Evolutionary conservation across 2,797 vertebrate genomes (phyloP), one percentile per base, ranked within the genome.

Genomic region (Sebastes hubbsi): DNA sequence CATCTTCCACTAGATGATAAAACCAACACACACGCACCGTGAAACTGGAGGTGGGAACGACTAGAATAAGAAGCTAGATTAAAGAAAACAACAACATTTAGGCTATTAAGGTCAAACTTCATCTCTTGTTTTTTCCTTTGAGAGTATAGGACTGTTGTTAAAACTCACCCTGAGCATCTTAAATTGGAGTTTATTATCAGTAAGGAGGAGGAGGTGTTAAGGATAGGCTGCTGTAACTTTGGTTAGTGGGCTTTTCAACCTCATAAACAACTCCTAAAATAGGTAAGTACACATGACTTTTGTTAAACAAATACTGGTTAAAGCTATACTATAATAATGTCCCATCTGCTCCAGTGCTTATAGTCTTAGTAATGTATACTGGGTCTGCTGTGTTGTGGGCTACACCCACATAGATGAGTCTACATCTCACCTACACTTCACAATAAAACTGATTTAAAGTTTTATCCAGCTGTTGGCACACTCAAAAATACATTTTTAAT

Each of bases 1-100:
- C 92, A 93, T 95, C 94, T 90, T 92, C 89, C 86, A 76, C 87
- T 81, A 76, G 87, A 83, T 82, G 89, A 93, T 91, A 91, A 88
- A 93, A 63, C 77, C 82, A 66, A 75, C 72, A 16, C 69, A 22
- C 82, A 75, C 71, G 14, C 71, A 22, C 82, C 36, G 65, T 42
- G 64, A 83, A 87, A n/a, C 66, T n/a, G 77, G 68, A 82, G 70
- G 69, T 60, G 78, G 81, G 52, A 29, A 11, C 11, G 42, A 80
- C 32, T 11, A 36, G 16, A 46, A 46, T n/a, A 27, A 55, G 14
- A 72, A 32, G 6, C n/a, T 4, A 70, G 46, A 52, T 42, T 24
- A 46, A 2, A 42, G 20, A 61, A 30, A 54, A 36, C 12, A 22
- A 55, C 56, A 24, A 18, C 18, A 55, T 30, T 55, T 2, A n/a